Base-by-base conservation (phyloP, 2,888 invertebrate species). In the Sinopyrophorus schimmeli region DNA sequence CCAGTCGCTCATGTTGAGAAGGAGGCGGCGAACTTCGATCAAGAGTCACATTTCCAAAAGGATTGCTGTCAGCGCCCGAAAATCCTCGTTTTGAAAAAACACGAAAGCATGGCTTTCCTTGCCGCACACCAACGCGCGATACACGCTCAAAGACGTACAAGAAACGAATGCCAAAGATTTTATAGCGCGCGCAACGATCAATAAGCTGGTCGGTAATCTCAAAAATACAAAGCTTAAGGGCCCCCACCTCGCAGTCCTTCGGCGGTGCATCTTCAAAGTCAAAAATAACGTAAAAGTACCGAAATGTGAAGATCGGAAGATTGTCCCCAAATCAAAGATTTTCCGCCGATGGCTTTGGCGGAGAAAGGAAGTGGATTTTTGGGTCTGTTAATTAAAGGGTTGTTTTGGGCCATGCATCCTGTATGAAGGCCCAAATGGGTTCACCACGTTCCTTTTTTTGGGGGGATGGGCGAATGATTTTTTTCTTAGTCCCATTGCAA, bases 1-100 rank as follows among this genome's bases (percentile, higher is more conserved):
- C 48, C 61, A 55, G 52, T 68, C 68, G 54, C 65, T 67, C 71
- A 70, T 70, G 65, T 68, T 68, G 57, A 54, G 44, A 35, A 44
- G 23, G 11, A 17, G 16, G 34, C 26, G 14, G 15, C 12, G 16
- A 18, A 28, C 20, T 27, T 16, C 18, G n/a, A n/a, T 18, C 27
- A 47, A 42, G n/a, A 35, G 42, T 54, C 57, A 57, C 54, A 57
- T 57, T 54, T 49, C 40, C 21, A 47, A 39, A 17, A 17, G 16
- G 9, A 5, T 3, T 42, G 28, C 24, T n/a, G 24, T 16, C 15
- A 4, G 35, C 35, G 35, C 35, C n/a, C 18, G 39, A 35, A 46
- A 48, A 48, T 30, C 30, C 34, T 14, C 30, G 23, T 20, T 27
- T 34, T 7, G 31, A 38, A 43, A 26, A 42, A n/a, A n/a, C n/a